These are phyloP conservation scores for Stenolophus ochropezus DNA, from an alignment of 2,888 invertebrate species.

Conservation along the genomic window DNA sequence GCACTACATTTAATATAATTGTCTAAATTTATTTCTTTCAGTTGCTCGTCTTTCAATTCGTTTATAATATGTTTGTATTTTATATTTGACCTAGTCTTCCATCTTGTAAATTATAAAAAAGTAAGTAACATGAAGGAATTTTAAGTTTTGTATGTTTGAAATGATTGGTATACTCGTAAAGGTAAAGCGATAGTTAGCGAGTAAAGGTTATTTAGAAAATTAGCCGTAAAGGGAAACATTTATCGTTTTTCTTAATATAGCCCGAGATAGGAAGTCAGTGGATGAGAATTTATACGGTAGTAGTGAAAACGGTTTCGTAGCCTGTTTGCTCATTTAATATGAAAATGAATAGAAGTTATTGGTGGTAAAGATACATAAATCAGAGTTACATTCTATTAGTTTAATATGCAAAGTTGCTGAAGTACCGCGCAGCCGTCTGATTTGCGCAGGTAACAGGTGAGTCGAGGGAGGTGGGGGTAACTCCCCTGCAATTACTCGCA, in stretches of 20 bases:
- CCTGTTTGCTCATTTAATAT: constrained; percentile 11
- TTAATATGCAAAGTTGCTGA: constrained; percentile 37
- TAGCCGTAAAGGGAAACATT: not conserved
- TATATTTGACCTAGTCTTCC: no score
- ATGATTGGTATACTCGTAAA: not conserved
- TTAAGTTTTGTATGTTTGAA: no score
- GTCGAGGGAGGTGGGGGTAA: not conserved
- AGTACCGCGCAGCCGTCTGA: constrained; percentile 15
- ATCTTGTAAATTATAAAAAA: no score
- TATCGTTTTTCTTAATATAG: not conserved
- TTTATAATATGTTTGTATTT: no score
- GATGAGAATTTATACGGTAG: constrained; percentile 12
- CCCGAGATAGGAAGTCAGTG: not conserved
- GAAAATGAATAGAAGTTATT: constrained; percentile 37
- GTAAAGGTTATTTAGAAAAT: not conserved
- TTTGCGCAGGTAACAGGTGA: constrained; percentile 18
- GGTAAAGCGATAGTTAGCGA: not conserved
- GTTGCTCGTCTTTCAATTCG: no score
- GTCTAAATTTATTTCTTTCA: no score
- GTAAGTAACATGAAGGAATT: no score
- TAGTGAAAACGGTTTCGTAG: constrained; percentile 1
- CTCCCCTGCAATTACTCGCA: constrained; percentile 10
- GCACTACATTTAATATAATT: no score
- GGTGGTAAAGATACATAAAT: constrained; percentile 36
- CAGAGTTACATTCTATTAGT: constrained; percentile 31